Evolutionary conservation across 1,140 invertebrate species (phyloP), one percentile per base, ranked within the genome.

Genomic region (Aphaenogaster floridana): DNA sequence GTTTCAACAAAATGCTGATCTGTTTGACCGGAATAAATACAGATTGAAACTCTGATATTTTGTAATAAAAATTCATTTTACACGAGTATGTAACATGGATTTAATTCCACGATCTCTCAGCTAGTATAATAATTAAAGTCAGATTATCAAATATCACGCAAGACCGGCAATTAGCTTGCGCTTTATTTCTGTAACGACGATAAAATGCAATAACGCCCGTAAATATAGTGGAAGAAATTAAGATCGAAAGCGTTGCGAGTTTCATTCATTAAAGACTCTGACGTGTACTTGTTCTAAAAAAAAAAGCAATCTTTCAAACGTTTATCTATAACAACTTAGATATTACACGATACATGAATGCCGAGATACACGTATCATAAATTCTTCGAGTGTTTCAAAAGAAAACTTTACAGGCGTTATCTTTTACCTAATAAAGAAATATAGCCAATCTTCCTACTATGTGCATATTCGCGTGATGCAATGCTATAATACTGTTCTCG

Each of bases 31-130:
- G 11, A 39, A 36, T 36, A 63, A 63, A 36, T 64, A 17, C 4
- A 36, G 7, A 17, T 17, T 28, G 9, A 68, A 69, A 34, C 50
- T 15, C 21, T 50, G 11, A 71, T 8, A 34, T 34, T 71, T 28
- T 17, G 21, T 6, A 71, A 17, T 39, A 39, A 64, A 64, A 50
- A 50, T 71, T 28, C 17, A 71, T 64, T 64, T 64, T 64, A 39
- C 15, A 36, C 15, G 34, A 17, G 34, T 39, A 34, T 17, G 61
- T 36, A 15, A 36, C 2, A 17, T 13, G 8, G 21, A 50, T 50
- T 71, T 71, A 71, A 17, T 50, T 34, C 28, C 17, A 39, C 17
- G 7, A 28, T 28, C 1, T 66, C 4, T n/a, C 61, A 36, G 8
- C 21, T 59, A 28, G 28, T 28, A 68, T 42, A n/a, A 28, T 6